phyloP scores from a whole-genome alignment of 64 coral and sea anemone genomes.

The Montipora cactus region DNA sequence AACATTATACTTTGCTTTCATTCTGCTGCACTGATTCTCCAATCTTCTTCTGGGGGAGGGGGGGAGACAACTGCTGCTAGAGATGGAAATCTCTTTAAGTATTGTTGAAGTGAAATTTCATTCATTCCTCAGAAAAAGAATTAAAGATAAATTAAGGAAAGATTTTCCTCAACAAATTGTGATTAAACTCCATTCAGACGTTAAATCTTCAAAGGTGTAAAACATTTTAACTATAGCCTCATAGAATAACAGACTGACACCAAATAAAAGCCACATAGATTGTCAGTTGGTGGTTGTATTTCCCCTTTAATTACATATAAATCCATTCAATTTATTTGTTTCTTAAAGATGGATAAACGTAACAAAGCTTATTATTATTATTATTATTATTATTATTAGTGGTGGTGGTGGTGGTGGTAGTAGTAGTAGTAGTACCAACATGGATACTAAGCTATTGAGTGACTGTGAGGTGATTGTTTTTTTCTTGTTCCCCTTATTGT shows the following conservation, averaged over 20 bases:
- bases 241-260: constrained; percentile 2
- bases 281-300: neutral
- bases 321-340: neutral
- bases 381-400: neutral
- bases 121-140: too few species aligned
- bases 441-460: too few species aligned
- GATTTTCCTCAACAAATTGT: neutral
- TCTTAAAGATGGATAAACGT: neutral
- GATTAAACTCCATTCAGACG: neutral
- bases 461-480: too few species aligned
- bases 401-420: neutral
- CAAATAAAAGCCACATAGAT: neutral
- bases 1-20: neutral
- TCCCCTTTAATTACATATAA: neutral
- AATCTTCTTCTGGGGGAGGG: neutral
- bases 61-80: neutral
- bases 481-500: too few species aligned
- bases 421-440: neutral
- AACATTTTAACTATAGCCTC: neutral
- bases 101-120: neutral
- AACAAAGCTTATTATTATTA: neutral
- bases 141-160: neutral
- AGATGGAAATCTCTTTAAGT: neutral
- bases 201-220: constrained; percentile 2
- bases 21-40: neutral